Base-by-base conservation (phyloP, 2,113 vertebrate genomes). In the Panurus biarmicus region DNA sequence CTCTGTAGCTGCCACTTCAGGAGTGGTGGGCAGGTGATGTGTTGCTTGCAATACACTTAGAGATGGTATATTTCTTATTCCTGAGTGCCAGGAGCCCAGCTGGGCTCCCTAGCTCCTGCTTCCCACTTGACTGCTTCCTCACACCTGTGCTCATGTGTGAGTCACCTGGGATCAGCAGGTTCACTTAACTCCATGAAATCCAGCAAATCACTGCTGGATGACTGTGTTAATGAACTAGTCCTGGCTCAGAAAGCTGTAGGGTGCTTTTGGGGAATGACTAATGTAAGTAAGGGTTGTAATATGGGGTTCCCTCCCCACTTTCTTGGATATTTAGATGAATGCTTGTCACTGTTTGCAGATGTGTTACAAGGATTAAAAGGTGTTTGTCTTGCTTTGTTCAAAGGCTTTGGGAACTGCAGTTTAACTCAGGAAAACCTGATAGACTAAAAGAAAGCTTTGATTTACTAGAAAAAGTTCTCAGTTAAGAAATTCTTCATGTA, bases 231-330 rank as follows among this genome's bases (percentile, higher is more conserved):
- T 56, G 42, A 53, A 12, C 56, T 31, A 8, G 1, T 35, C 23
- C 35, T 29, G 48, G 22, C 28, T 31, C 56, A 71, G 35, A 62
- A n/a, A 77, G 33, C 78, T 91, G 23, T 7, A 10, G 69, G 28
- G 19, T 44, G 14, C 26, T 85, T 54, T 21, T 67, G 71, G 64
- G 25, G 9, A 36, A 16, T 40, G 17, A 23, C 25, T 54, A 4
- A 47, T 12, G 47, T 31, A 31, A 54, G 26, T 15, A 15, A 40
- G 22, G 21, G 20, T 56, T 40, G 7, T 47, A 7, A 53, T 69
- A 60, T 69, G 47, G 15, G 11, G 0, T 7, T 54, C 0, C 1
- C 1, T 3, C 28, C 22, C 28, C 18, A 5, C 5, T 20, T 38
- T 40, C 3, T 11, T 38, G 54, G 40, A 28, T 48, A 33, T 19